Base-by-base conservation (phyloP, 2,113 vertebrate species). In the Orycteropus afer region DNA sequence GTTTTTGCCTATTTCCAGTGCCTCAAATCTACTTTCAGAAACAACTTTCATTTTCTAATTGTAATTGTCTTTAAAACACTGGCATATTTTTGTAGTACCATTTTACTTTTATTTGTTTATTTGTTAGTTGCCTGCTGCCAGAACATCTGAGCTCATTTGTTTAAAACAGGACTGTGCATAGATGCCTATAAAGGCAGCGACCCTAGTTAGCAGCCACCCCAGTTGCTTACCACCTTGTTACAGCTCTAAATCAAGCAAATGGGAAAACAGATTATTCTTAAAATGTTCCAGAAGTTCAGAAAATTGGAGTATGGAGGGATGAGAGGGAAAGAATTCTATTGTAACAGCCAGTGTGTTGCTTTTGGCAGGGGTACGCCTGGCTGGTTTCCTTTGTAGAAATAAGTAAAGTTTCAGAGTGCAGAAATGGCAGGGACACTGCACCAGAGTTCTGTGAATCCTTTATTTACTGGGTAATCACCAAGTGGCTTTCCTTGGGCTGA, bases 101-200 rank as follows among this genome's bases (percentile, higher is more conserved):
- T 90, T 96, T 95, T 90, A 80, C 95, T 97, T 89, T 93, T 95
- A 94, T 95, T 96, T 96, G 95, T 88, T 82, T 93, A 96, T 95
- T 93, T 97, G 92, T 95, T 95, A 47, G 87, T 93, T 90, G 95
- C 67, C 71, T 82, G 81, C 67, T 94, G 94, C 96, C 94, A 93
- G 94, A 71, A 85, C 61, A 73, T 92, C 95, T 96, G 96, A 94
- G 95, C 93, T 95, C 90, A 91, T 96, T 86, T 97, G 92, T 96
- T 97, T 93, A 87, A 83, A 92, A 49, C 47, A 27, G 85, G 27
- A 47, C 85, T 37, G 61, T 57, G 34, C 69, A 32, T 86, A 29
- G 87, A 90, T 79, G 71, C 94, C 85, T 85, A 0, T 53, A 86
- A 90, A 37, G 18, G 9, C 47, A 45, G 78, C 73, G 67, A 7